Evolutionary conservation across 2,113 vertebrate genomes (phyloP), one percentile per base, ranked within the genome.

Genomic region (Crotalus viridis): DNA sequence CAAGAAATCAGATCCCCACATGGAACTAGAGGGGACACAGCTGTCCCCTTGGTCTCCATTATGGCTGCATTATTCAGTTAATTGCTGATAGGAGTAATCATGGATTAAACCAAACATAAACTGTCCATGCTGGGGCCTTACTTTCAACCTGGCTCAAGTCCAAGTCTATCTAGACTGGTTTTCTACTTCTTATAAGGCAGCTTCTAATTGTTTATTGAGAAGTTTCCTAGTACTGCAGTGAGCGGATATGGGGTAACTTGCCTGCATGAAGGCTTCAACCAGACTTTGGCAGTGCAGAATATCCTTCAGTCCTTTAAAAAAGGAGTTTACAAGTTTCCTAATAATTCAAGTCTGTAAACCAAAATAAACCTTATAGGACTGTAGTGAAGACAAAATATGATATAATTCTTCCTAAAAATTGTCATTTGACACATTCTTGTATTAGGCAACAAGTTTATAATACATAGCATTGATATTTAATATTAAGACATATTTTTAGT

Each of bases 31-130:
- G 0, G 69, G 19, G 81, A 2, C 13, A 46, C 48, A 52, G 15
- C 19, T 0, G 26, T 90, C 28, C 0, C 3, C 21, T 59, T 85
- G 39, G 61, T 81, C 52, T 90, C 33, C 56, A 52, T 64, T 86
- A n/a, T 90, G 51, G 55, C n/a, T 26, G 19, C n/a, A 54, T 90
- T 93, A 86, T 39, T 87, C 56, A 64, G 43, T 93, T 93, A 90
- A 48, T 85, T 87, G n/a, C 46, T 87, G 74, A 54, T 87, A 81
- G 56, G 22, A 93, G 61, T 43, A 64, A 57, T 87, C 55, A 64
- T 86, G 56, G 89, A 90, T 90, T 86, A 93, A 89, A 93, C 9
- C 56, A 93, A 90, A 90, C n/a, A n/a, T 85, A 93, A 90, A 64
- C 87, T 92, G 87, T 89, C 54, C 74, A 43, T 90, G 28, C 26